Evolutionary conservation across 1,140 invertebrate genomes (phyloP), one percentile per base, ranked within the genome.

Genomic region (Lordiphosa collinella): DNA sequence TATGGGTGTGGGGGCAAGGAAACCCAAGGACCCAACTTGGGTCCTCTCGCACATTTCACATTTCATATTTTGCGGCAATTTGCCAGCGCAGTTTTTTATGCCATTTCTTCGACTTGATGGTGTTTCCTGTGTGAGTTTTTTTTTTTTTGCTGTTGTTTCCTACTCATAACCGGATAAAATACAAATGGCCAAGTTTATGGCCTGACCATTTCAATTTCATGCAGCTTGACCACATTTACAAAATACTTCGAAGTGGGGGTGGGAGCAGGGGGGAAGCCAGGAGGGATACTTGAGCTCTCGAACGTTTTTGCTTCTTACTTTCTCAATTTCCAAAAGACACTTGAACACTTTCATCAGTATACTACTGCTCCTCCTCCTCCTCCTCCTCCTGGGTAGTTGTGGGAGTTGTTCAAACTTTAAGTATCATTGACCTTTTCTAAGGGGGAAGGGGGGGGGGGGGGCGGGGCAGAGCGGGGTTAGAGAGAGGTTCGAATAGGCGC

Each of bases 141-240:
- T 22, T 48, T 31, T 18, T 16, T 34, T 44, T 47, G 63, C 57
- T 40, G 50, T 49, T 34, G 34, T 57, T 41, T 47, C 49, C 50
- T 57, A 58, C 74, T 70, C 75, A 62, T 69, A 75, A 66, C 70
- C 57, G 38, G 55, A 32, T 31, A 64, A 52, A 82, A 58, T 80
- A 80, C 70, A 80, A 80, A 82, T 80, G 75, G 75, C 61, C 76
- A 80, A 75, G 66, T 80, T 80, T 80, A 80, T 82, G 76, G 66
- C 58, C 70, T 54, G 75, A 55, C 71, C 76, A 82, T 80, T 80
- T 80, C 76, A 80, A 80, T 80, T 80, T 80, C 67, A 80, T 82
- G 76, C 76, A 80, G 71, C 75, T 80, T 80, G 75, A 80, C 75
- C 75, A 64, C 74, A 79, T 61, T 68, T 64, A 68, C 68, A 67